A percentile compares a stretch with the other conserved stretches of the same genome.
Conservation (phyloP, 1,140 invertebrate genomes). For the Drosophila punjabiensis region DNA sequence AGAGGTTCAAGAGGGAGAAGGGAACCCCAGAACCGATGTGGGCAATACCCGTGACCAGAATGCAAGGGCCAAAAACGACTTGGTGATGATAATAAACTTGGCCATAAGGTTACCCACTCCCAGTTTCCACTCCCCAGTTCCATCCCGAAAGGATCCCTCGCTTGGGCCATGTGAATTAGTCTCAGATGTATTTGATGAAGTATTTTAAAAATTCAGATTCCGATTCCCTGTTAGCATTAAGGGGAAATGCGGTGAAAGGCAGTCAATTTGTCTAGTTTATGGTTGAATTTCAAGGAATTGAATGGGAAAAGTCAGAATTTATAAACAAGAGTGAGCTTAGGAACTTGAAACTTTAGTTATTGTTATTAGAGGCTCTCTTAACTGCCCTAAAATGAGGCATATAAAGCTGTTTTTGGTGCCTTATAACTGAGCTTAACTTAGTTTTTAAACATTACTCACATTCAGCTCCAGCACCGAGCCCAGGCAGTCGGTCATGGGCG, state of each 20-base stretch:
- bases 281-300: neutral
- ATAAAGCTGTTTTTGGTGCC: neutral
- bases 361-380: neutral
- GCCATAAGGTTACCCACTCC: conserved; percentile 12
- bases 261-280: conserved; percentile 15
- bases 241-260: conserved; percentile 5
- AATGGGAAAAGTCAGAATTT: neutral
- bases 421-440: neutral
- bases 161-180: conserved; percentile 23
- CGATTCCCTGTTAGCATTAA: conserved; percentile 1
- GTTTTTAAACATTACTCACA: conserved; percentile 86
- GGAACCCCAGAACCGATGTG: neutral
- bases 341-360: neutral
- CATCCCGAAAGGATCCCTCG: conserved; percentile 6
- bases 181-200: conserved; percentile 46
- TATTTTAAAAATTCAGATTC: conserved; percentile 21
- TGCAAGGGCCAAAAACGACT: conserved; percentile 21
- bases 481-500: conserved; percentile 94
- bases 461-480: conserved; percentile 95
- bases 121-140: neutral
- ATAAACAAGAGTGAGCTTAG: neutral
- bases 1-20: neutral
- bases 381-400: neutral
- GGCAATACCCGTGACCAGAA: conserved; percentile 44
- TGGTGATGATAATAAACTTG: conserved; percentile 36